These are phyloP conservation scores for Eupithecia subfuscata DNA, from an alignment of 2,888 invertebrate genomes.

Conservation along the genomic window DNA sequence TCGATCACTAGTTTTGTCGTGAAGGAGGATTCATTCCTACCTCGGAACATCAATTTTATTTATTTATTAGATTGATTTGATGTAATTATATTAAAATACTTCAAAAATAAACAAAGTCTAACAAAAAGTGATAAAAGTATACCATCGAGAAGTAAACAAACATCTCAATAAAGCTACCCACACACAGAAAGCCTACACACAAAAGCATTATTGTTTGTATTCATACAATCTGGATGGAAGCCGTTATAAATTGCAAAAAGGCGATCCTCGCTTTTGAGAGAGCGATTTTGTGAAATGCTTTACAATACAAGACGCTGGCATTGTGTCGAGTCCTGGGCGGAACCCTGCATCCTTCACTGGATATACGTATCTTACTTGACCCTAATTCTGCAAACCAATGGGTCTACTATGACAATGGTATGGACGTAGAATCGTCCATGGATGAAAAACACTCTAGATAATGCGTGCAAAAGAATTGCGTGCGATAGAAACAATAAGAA, in stretches of 20 bases:
- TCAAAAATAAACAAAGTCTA: neutral
- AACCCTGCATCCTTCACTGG: slow-evolving; percentile 65
- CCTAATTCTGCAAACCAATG: no score
- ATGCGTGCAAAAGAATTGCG: no score
- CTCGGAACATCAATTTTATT: no score
- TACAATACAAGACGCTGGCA: slow-evolving; percentile 77
- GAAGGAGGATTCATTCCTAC: neutral
- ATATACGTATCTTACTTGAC: slow-evolving; percentile 47
- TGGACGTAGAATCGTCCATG: no score
- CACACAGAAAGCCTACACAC: slow-evolving; percentile 45
- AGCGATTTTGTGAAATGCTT: slow-evolving; percentile 78
- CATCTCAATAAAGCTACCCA: slow-evolving; percentile 50
- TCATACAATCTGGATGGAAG: slow-evolving; percentile 74
- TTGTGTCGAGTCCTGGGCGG: slow-evolving; percentile 72
- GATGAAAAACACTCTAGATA: no score
- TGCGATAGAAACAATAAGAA: no score
- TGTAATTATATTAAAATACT: no score
- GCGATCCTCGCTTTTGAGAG: slow-evolving; percentile 73
- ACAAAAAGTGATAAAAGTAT: slow-evolving; percentile 29
- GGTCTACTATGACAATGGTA: no score
- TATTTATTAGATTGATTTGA: neutral
- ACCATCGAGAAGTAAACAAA: no score
- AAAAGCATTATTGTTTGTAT: slow-evolving; percentile 63
- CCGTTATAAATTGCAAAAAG: slow-evolving; percentile 80
- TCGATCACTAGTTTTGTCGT: neutral